These are phyloP conservation scores for Eucera pruinosa DNA, from an alignment of 2,888 invertebrate genomes.

Conservation along the genomic window DNA sequence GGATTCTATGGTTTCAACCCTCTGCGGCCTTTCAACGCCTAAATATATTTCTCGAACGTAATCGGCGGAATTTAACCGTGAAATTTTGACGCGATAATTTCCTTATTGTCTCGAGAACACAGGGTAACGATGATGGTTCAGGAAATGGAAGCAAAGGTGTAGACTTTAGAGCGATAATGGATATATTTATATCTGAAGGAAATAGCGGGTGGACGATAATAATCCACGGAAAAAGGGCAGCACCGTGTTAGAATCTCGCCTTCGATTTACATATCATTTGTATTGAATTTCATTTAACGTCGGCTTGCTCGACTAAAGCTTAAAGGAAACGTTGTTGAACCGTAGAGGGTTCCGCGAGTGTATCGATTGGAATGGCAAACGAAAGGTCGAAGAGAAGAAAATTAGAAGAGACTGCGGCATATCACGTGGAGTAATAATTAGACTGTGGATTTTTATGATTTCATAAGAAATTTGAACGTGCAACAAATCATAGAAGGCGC, in stretches of 20 bases:
- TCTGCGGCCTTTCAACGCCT: constrained; percentile 6
- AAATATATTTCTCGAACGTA: background rate
- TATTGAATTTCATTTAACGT: constrained; percentile 29
- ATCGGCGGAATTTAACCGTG: background rate
- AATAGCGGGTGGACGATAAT: too few relatives aligned
- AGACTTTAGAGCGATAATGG: background rate
- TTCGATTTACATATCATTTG: constrained; percentile 34
- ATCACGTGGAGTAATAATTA: constrained; percentile 33
- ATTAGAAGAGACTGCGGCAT: constrained; percentile 29
- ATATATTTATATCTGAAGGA: background rate
- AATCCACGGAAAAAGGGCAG: background rate
- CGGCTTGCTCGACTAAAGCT: background rate
- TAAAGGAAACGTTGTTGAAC: background rate
- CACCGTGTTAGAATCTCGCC: constrained; percentile 6
- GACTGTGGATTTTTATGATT: too few relatives aligned
- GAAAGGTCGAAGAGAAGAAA: background rate
- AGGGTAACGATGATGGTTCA: background rate
- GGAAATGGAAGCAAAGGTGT: background rate
- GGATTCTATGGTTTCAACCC: constrained; percentile 22
- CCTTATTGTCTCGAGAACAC: background rate
- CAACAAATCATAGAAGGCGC: too few relatives aligned
- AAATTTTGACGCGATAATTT: background rate
- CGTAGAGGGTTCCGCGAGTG: constrained; percentile 19
- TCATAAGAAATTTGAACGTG: too few relatives aligned
- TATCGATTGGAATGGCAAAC: constrained; percentile 7